Evolutionary conservation across 30 jellyfish, hydroid and myxozoan species (phyloP).

Genomic region (Haliclystus octoradiatus): DNA sequence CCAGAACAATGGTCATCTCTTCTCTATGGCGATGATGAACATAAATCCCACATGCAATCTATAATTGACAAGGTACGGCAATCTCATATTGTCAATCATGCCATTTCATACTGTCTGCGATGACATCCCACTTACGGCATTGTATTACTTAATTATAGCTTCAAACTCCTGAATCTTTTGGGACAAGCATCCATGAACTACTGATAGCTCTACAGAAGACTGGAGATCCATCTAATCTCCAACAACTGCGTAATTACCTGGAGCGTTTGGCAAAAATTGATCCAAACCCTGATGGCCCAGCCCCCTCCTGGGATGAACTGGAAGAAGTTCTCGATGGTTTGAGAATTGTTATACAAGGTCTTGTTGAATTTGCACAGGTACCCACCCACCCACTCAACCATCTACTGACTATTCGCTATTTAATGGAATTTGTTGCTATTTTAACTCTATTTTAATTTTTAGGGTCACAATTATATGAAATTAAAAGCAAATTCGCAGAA

Average conservation of each 20-base stretch:
- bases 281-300: conserved; percentile 96
- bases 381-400: neutral
- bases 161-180: conserved; percentile 97
- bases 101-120: too few relatives aligned
- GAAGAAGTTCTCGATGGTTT: conserved; percentile 53
- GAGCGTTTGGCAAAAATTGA: conserved; percentile 83
- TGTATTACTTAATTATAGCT: conserved; percentile 31
- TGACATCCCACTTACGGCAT: too few relatives aligned
- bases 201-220: conserved; percentile 89
- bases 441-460: neutral
- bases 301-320: conserved; percentile 74
- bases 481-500: conserved; percentile 75
- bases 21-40: conserved; percentile 96
- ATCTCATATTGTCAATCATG: too few relatives aligned
- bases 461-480: conserved; percentile 35
- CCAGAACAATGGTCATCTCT: conserved; percentile 99
- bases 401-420: neutral
- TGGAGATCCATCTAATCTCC: conserved; percentile 90
- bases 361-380: conserved; percentile 81
- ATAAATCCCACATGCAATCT: conserved; percentile 97
- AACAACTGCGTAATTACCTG: conserved; percentile 47
- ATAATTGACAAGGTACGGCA: conserved; percentile 85
- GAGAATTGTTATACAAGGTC: conserved; percentile 67
- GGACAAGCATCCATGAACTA: conserved; percentile 95
- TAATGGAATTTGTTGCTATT: neutral